Conservation (phyloP, 2,113 vertebrate genomes). For the Cyprinodon brontotheroides region DNA sequence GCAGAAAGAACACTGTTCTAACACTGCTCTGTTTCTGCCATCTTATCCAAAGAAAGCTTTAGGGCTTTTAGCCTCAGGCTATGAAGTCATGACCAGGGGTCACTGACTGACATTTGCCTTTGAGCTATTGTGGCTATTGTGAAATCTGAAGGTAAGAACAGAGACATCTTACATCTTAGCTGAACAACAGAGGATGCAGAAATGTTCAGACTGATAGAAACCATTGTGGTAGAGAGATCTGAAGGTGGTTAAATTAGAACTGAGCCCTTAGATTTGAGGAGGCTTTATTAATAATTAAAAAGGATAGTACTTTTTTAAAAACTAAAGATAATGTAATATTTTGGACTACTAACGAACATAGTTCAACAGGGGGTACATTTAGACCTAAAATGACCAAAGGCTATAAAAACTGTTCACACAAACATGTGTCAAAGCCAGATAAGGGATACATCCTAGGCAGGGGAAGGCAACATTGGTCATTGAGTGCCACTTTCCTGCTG, state of each 20-base stretch:
- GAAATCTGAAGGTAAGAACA: background rate
- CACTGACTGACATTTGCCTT: conserved; percentile 1
- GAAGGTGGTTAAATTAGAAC: background rate
- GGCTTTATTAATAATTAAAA: background rate
- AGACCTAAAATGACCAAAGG: background rate
- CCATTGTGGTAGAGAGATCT: background rate
- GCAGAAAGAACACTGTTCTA: background rate
- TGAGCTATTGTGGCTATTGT: background rate
- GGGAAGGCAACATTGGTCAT: no score
- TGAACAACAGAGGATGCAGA: background rate
- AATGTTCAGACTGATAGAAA: background rate
- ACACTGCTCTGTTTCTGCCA: background rate
- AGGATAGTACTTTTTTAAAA: background rate
- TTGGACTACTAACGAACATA: background rate
- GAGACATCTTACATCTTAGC: background rate
- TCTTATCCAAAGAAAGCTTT: background rate
- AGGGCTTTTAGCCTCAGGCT: background rate
- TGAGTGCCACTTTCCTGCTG: no score
- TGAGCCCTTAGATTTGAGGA: background rate
- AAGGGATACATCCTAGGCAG: no score
- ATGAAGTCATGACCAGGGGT: background rate
- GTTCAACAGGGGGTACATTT: background rate
- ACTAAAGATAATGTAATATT: background rate
- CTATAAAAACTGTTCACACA: background rate
- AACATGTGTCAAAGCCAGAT: background rate